Conservation (phyloP, 2,797 vertebrate genomes). For the Galaxias olidus region DNA sequence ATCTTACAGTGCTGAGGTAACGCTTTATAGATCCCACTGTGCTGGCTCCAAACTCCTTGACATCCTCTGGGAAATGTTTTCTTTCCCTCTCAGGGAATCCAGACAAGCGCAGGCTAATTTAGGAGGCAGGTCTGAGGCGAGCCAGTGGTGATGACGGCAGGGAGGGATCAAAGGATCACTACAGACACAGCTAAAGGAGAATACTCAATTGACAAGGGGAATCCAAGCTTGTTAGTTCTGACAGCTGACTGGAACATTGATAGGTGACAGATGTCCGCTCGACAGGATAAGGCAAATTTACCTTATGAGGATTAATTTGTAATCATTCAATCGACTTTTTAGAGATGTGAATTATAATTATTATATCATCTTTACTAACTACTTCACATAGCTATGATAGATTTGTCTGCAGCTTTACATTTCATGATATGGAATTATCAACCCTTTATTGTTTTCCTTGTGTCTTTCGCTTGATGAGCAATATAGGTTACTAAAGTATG, state of each 20-base stretch:
- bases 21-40: conserved; percentile 1
- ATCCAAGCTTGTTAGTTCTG: conserved; percentile 3
- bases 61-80: conserved; percentile 40
- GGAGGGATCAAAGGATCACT: conserved; percentile 39
- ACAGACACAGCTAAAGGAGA: conserved; percentile 15
- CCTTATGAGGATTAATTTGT: conserved; percentile 3
- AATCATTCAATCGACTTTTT: conserved; percentile 14
- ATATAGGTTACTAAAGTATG: not conserved
- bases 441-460: conserved; percentile 57
- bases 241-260: not conserved
- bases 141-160: conserved; percentile 16
- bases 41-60: conserved; percentile 11
- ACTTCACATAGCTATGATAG: conserved; percentile 30
- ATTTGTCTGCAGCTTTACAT: conserved; percentile 51
- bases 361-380: conserved; percentile 4
- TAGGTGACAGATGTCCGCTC: conserved; percentile 15
- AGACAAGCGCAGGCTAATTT: conserved; percentile 52
- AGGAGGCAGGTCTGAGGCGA: conserved; percentile 30
- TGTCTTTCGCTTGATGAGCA: conserved; percentile 49
- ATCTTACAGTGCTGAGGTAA: conserved; percentile 29
- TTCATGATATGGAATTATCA: conserved; percentile 34
- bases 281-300: not conserved
- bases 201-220: conserved; percentile 12
- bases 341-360: not conserved
- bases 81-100: conserved; percentile 57